Evolutionary conservation across 1,140 invertebrate genomes (phyloP), one percentile per base, ranked within the genome.

Genomic region (Marisa cornuarietis): DNA sequence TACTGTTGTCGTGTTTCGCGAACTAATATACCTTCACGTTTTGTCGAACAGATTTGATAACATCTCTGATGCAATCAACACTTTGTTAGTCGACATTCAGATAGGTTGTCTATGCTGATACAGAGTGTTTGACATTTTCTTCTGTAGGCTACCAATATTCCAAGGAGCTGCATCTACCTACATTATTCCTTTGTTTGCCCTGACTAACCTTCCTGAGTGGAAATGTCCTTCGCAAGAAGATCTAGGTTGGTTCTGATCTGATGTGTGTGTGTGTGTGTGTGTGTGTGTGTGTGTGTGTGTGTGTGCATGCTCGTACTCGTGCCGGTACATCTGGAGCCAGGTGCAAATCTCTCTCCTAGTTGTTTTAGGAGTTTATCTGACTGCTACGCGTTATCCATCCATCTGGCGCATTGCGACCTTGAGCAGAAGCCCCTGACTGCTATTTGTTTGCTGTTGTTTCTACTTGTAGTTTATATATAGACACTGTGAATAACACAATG

Each of bases 121-220:
- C 58, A 18, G 18, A 51, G 31, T 2, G 31, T 42, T 42, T 42
- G 31, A 42, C 2, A 42, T 42, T 42, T 2, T 42, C 31, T 49
- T 49, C 62, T 71, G 0, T 62, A 87, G 85, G 74, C 81, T 88
- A 20, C 85, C 87, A 8, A 69, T 88, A 20, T 88, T 84, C 54
- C 87, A 88, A 77, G 87, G 87, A 14, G 85, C 87, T 31, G 72
- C 81, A 24, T 63, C 80, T 61, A 76, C 81, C 0, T 88, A 87
- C 72, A 79, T 88, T 18, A 80, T 88, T 10, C 87, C 87, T 18
- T 71, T 88, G 16, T 52, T 88, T 0, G 81, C 83, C 10, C 49
- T 88, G 76, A 80, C 81, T n/a, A 31, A 77, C 22, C 24, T 88
- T 10, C 75, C 79, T 18, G 82, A 88, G 75, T 88, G 85, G 83